Evolutionary conservation across 2,113 vertebrate genomes (phyloP), one percentile per base, ranked within the genome.

Genomic region (Heloderma charlesbogerti): DNA sequence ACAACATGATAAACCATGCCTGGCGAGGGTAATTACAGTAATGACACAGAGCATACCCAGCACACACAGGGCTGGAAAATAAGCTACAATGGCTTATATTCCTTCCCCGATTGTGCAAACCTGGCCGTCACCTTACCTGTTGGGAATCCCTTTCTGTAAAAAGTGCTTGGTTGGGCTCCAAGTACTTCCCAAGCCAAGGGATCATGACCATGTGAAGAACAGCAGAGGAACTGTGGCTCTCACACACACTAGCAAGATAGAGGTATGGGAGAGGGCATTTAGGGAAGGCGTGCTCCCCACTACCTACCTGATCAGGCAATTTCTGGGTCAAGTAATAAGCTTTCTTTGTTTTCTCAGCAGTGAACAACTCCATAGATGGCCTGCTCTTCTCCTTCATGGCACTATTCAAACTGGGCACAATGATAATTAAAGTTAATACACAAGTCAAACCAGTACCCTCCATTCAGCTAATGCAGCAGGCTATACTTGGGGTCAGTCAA

Each of bases 321-420:
- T 98, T 98, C 93, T 97, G 98, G 0, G 97, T 97, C 90, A 99
- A 93, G 91, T 98, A 99, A 96, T 98, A 99, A 3, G 98, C 98
- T 84, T 97, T 97, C 96, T 99, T 99, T 93, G 98, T 96, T 94
- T 98, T 99, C 96, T 99, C 99, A 79, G 98, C 98, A 86, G 95
- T 92, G 12, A 97, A 96, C 92, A 97, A 83, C 27, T 98, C 98
- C 2, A 96, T 83, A 40, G 92, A 9, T 87, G 95, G 77, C 89
- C 87, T 97, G 79, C 89, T 91, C 91, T 96, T 97, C 63, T 98
- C 97, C 88, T 94, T 97, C 83, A 81, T 95, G 16, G 92, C 94
- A 79, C 91, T 97, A 90, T 93, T 94, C 89, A 97, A 87, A 95
- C 98, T 97, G 77, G 86, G 85, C 34, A 94, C n/a, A 94, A 37